Percentiles rank a stretch among this genome's conserved stretches.
Conservation (phyloP, 2,888 invertebrate genomes). For the Venusia cambrica region DNA sequence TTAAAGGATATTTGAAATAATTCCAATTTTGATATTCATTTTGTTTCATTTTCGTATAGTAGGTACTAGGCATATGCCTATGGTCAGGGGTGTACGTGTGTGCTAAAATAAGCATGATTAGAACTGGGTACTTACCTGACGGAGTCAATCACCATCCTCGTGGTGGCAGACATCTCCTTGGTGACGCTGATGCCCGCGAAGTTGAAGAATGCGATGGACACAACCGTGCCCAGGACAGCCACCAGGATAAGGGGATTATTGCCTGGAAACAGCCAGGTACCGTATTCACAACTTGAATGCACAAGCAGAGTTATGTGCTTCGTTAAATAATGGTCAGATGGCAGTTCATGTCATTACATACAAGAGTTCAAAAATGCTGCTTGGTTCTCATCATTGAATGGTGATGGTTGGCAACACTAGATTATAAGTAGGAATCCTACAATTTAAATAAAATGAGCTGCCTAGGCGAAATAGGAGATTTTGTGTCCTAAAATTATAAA, state of each 20-base stretch:
- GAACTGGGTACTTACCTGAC: conserved; percentile 63
- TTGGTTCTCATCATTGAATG: conserved; percentile 21
- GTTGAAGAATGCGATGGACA: conserved; percentile 96
- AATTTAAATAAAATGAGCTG: no score
- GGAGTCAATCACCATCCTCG: conserved; percentile 93
- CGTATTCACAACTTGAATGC: not conserved
- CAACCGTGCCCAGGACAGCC: conserved; percentile 84
- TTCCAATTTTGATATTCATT: no score
- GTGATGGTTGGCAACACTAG: no score
- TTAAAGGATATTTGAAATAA: no score
- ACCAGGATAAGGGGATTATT: conserved; percentile 61
- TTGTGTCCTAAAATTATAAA: no score
- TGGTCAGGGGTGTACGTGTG: no score
- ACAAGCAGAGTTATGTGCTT: not conserved
- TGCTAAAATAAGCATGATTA: no score
- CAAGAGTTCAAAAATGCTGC: conserved; percentile 25
- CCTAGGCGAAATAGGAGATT: no score
- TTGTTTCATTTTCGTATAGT: no score
- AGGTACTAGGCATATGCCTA: no score
- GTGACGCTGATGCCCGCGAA: conserved; percentile 95
- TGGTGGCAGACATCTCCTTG: conserved; percentile 95
- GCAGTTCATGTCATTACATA: conserved; percentile 12
- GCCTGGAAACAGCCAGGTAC: no score
- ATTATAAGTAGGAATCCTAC: no score
- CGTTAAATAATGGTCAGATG: conserved; percentile 2